These are phyloP conservation scores for Calameuta pallipes DNA, from an alignment of 2,888 invertebrate species.

Conservation along the genomic window DNA sequence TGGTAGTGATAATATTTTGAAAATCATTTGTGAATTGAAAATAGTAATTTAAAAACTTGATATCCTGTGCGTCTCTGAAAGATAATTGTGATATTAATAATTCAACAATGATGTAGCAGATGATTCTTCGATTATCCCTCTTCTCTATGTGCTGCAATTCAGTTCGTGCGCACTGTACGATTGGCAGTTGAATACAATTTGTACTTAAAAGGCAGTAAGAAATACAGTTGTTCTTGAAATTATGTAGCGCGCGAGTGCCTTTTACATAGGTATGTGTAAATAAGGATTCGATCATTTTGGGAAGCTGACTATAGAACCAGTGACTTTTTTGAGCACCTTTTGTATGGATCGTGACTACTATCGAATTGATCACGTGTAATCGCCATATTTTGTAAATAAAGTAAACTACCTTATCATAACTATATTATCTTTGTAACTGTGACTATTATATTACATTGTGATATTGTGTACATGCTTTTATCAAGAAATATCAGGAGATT, in stretches of 20 bases:
- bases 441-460: neutral
- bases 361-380: constrained; percentile 39
- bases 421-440: neutral
- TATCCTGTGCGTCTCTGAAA: constrained; percentile 8
- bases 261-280: constrained; percentile 37
- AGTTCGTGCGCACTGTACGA: neutral
- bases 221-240: constrained; percentile 33
- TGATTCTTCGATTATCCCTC: neutral
- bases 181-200: constrained; percentile 26
- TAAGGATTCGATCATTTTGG: constrained; percentile 27
- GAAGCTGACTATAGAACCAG: constrained; percentile 21
- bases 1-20: constrained; percentile 16
- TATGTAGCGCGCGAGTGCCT: constrained; percentile 34
- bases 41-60: constrained; percentile 19
- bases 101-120: neutral
- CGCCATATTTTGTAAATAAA: constrained; percentile 52
- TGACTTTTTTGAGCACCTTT: constrained; percentile 41
- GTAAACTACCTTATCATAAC: constrained; percentile 16
- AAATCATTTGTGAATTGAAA: constrained; percentile 17
- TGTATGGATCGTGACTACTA: constrained; percentile 39
- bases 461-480: neutral
- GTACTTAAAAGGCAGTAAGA: constrained; percentile 45
- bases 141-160: neutral
- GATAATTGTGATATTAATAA: constrained; percentile 1
- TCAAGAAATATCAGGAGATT: neutral